Base-by-base conservation (phyloP, 2,797 vertebrate genomes). In the Eremophila alpestris region DNA sequence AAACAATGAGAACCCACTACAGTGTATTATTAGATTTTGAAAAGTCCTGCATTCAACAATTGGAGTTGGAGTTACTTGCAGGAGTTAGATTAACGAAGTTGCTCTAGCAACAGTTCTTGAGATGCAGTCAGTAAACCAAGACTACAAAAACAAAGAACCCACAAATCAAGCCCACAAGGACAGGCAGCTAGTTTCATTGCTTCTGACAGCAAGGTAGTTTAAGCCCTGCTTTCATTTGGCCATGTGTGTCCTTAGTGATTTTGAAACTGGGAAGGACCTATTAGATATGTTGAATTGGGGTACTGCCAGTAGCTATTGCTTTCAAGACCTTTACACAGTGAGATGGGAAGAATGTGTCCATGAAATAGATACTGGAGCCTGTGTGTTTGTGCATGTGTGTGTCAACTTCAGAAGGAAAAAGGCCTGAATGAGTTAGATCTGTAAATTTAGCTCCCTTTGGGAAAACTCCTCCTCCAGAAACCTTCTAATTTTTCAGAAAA, bases 231-330 rank as follows among this genome's bases (percentile, higher is more conserved):
- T 80, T 85, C 58, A 23, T 34, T 62, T 81, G n/a, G 27, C 55
- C 78, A 70, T 55, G 59, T 88, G 89, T 91, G 91, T 89, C 85
- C 76, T 80, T 32, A 83, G 75, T 55, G 87, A 87, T 95, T 96
- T 92, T 89, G 79, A 83, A 95, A 85, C 87, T 86, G 77, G 76
- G 76, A 96, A 87, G 71, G 90, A 94, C 79, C 88, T 86, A 68
- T 40, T 62, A 93, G 91, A 95, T 96, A 92, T 94, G 80, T 83
- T 54, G 75, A 89, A 71, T 27, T 96, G 92, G 94, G 88, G 83
- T 86, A 83, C 64, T 94, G 95, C 95, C 95, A 97, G 90, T 87
- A 97, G 93, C 93, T 94, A 96, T 95, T 93, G 90, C 92, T 96
- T 96, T 95, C 95, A 96, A 96, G 96, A 96, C 94, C 95, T 97